These are phyloP conservation scores for Lucinisca nassula DNA, from an alignment of 2,888 invertebrate genomes.

Conservation along the genomic window DNA sequence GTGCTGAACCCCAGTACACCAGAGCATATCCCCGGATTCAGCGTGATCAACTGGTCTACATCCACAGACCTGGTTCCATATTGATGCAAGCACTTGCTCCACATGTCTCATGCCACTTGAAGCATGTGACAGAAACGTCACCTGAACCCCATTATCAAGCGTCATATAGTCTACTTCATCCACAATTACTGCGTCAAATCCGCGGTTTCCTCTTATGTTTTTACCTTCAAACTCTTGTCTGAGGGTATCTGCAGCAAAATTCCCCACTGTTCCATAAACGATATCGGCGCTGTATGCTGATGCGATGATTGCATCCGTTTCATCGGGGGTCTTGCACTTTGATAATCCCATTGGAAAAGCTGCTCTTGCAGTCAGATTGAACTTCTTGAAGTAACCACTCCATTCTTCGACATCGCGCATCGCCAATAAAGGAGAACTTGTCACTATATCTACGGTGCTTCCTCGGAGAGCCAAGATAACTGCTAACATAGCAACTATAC, in stretches of 20 bases:
- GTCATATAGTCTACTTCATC: slow-evolving; percentile 37
- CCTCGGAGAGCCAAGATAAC: neutral
- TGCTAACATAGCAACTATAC: slow-evolving; percentile 16
- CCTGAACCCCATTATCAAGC: slow-evolving; percentile 27
- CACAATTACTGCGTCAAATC: slow-evolving; percentile 19
- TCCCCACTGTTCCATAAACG: slow-evolving; percentile 23
- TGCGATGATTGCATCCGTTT: neutral
- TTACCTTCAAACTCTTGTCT: slow-evolving; percentile 18
- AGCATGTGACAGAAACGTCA: slow-evolving; percentile 23
- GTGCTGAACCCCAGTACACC: neutral
- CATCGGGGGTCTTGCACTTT: neutral
- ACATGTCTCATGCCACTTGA: slow-evolving; percentile 19
- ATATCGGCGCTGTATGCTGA: neutral
- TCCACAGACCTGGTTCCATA: slow-evolving; percentile 7
- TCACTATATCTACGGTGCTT: neutral
- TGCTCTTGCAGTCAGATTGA: neutral
- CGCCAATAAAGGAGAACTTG: slow-evolving; percentile 16
- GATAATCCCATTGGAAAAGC: slow-evolving; percentile 3
- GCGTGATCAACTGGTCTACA: neutral
- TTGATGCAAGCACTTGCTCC: slow-evolving; percentile 26
- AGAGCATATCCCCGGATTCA: neutral
- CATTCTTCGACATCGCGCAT: slow-evolving; percentile 1
- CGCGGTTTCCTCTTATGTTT: slow-evolving; percentile 3
- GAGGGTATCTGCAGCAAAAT: slow-evolving; percentile 27
- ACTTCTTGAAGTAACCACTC: neutral